Conservation (phyloP, 2,113 vertebrate species). For the Ceyx cyanopectus region DNA sequence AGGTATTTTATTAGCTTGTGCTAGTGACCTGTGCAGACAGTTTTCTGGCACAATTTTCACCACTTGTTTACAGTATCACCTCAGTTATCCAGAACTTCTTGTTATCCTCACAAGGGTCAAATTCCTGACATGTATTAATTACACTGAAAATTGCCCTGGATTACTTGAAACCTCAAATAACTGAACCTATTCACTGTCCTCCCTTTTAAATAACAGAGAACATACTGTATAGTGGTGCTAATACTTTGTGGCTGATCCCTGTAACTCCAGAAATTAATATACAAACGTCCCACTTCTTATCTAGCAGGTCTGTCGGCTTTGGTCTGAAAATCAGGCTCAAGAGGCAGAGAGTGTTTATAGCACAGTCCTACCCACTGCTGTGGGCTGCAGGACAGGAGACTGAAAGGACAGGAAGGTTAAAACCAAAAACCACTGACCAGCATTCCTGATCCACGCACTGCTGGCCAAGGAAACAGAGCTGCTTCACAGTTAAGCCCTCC, state of each 20-base stretch:
- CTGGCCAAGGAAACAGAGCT: conserved; percentile 38
- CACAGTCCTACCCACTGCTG: not conserved
- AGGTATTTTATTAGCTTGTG: conserved; percentile 48
- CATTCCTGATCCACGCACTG: conserved; percentile 20
- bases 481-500: not conserved
- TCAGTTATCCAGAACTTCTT: conserved; percentile 26
- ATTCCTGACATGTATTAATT: conserved; percentile 65
- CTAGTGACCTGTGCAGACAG: conserved; percentile 5
- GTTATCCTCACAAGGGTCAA: conserved; percentile 50
- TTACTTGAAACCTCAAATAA: conserved; percentile 60
- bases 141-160: conserved; percentile 51
- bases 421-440: not conserved
- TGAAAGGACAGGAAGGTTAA: conserved; percentile 32
- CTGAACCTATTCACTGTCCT: not conserved
- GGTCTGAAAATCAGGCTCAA: not conserved
- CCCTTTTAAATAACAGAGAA: conserved; percentile 42
- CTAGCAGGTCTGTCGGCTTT: not conserved
- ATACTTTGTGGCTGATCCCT: not conserved
- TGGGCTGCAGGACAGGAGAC: not conserved
- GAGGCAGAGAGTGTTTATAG: not conserved
- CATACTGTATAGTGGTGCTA: not conserved
- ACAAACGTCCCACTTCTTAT: not conserved
- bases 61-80: conserved; percentile 27
- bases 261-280: conserved; percentile 50
- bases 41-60: conserved; percentile 26